A percentile compares a stretch with the other conserved stretches of the same genome.
Conservation (phyloP, 2,888 invertebrate species). For the Hydroisotoma schaefferi region DNA sequence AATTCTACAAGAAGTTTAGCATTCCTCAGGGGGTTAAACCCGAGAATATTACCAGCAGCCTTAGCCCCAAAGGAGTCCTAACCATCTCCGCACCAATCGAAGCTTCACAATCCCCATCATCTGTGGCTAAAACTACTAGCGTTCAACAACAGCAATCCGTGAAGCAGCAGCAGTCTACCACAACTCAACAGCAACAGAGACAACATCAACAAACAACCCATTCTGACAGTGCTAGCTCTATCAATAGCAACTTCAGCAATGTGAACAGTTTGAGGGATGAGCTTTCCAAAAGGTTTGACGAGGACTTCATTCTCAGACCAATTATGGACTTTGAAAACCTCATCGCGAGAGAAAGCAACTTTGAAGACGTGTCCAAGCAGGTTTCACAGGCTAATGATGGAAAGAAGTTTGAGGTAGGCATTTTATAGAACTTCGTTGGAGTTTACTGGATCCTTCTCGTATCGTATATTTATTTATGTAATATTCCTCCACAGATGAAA, state of each 20-base stretch:
- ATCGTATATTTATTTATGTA: no score
- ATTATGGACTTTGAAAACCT: constrained; percentile 2
- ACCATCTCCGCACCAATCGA: constrained; percentile 2
- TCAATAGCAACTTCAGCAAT: background rate
- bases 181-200: background rate
- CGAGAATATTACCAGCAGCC: constrained; percentile 2
- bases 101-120: background rate
- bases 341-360: background rate
- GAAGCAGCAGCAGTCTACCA: background rate
- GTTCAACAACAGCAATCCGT: background rate
- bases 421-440: no score
- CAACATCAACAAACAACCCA: background rate
- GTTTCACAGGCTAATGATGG: background rate
- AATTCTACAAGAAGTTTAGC: constrained; percentile 13
- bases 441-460: no score
- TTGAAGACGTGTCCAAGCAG: constrained; percentile 9
- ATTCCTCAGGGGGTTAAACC: constrained; percentile 12
- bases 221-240: constrained; percentile 1
- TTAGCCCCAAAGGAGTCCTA: background rate
- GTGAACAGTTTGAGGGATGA: background rate
- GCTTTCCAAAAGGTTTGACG: background rate
- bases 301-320: constrained; percentile 5
- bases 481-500: background rate
- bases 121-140: background rate
- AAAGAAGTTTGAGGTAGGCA: constrained; percentile 5